phyloP scores from a whole-genome alignment of 2,113 vertebrate genomes.

The Alces alces region DNA sequence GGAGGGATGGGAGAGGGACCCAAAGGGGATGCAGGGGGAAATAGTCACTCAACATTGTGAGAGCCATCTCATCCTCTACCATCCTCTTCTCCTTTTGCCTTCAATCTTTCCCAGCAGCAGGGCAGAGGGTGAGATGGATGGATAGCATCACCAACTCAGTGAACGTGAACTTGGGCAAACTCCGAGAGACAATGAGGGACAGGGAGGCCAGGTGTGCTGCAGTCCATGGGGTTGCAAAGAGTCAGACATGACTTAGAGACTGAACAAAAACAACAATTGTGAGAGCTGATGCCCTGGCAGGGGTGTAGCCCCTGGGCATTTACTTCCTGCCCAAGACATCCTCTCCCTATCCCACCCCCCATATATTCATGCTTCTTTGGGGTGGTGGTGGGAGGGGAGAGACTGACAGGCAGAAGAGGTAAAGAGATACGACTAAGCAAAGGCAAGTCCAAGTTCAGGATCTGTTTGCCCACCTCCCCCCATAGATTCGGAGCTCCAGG shows the following conservation, averaged over 20 bases:
- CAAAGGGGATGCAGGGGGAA: neutral
- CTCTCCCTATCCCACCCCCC: fast-evolving
- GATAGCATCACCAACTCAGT: neutral
- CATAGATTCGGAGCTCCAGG: fast-evolving
- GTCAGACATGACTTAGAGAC: neutral
- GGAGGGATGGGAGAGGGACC: neutral
- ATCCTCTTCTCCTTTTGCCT: neutral
- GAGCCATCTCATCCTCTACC: neutral
- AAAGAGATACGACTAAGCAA: neutral
- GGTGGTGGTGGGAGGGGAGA: neutral
- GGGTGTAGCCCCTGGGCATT: neutral
- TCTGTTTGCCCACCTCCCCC: neutral
- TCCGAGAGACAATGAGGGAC: neutral
- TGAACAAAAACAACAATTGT: neutral
- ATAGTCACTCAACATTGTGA: neutral
- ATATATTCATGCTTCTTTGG: neutral
- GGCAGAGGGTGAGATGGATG: neutral
- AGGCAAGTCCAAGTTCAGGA: neutral
- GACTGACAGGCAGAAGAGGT: neutral
- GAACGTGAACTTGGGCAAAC: neutral
- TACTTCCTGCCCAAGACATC: neutral
- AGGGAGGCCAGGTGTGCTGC: neutral
- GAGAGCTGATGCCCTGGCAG: neutral
- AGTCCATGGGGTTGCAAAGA: neutral
- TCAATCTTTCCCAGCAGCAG: neutral